Conservation (phyloP, 2,888 invertebrate genomes). For the Scrobipalpa costella region DNA sequence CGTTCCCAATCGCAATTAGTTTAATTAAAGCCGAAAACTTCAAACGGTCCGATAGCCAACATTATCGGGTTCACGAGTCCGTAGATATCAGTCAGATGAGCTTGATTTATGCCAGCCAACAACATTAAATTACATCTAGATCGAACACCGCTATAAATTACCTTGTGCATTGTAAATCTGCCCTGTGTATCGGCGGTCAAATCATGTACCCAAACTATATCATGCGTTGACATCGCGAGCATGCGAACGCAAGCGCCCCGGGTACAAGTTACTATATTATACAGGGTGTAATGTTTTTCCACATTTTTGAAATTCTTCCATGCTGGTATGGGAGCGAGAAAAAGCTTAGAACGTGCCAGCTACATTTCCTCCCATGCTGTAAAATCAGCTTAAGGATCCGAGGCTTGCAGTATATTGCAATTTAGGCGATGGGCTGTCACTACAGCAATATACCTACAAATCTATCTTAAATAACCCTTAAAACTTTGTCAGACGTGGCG, state of each 20-base stretch:
- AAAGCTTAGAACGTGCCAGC: too few relatives aligned
- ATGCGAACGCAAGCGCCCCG: constrained; percentile 26
- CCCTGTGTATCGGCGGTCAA: constrained; percentile 72
- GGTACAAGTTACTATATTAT: not conserved
- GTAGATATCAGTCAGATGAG: constrained; percentile 70
- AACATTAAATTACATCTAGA: constrained; percentile 80
- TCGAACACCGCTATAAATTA: constrained; percentile 78
- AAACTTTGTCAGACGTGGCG: too few relatives aligned
- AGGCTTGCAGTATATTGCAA: too few relatives aligned
- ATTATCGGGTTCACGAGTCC: constrained; percentile 66
- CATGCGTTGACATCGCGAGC: constrained; percentile 55
- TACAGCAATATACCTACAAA: too few relatives aligned
- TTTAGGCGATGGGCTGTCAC: too few relatives aligned
- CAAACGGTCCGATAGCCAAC: constrained; percentile 51
- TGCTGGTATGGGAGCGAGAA: too few relatives aligned
- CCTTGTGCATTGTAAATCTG: constrained; percentile 76
- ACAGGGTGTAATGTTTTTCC: too few relatives aligned
- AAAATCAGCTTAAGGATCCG: too few relatives aligned
- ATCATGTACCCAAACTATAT: constrained; percentile 69
- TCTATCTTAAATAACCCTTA: too few relatives aligned
- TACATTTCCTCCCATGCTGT: too few relatives aligned
- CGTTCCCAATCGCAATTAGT: constrained; percentile 32
- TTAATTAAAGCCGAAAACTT: constrained; percentile 52
- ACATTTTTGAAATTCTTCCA: too few relatives aligned
- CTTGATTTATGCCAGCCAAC: constrained; percentile 75